Base-by-base conservation (phyloP, 1,140 invertebrate species). In the Laodelphax striatellus region DNA sequence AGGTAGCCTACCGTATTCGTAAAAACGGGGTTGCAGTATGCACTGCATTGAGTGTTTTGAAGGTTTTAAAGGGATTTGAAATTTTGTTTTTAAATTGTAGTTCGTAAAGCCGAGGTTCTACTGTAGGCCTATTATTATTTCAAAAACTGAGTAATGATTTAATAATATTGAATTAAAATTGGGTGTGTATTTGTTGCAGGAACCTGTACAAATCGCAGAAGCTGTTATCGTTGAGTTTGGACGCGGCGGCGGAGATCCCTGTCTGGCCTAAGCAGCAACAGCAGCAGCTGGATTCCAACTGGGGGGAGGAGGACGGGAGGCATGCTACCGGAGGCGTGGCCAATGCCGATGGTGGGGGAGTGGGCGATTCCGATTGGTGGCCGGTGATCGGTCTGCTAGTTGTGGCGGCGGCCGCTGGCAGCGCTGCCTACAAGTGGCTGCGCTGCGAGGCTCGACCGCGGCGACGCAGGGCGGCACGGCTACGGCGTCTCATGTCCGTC, bases 151-250 rank as follows among this genome's bases (percentile, higher is more conserved):
- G 24, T 28, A 4, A 4, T 28, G 24, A 28, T 4, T 28, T 4
- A 28, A 4, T 38, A 11, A 38, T 8, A 13, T 2, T 38, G 4
- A 28, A 28, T 28, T 38, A 11, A 38, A 11, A 13, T 2, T 38
- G 4, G 3, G 34, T 11, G 34, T 11, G 3, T 38, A 56, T 43
- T 63, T 50, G 74, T 61, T 58, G 1, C 68, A 84, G 82, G 55
- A 85, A 86, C 71, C 75, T 87, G 53, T 87, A 86, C 68, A 85
- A 87, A 68, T 79, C 83, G 3, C 85, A 87, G 66, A 86, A 85
- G 69, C 66, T 87, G 21, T 69, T 87, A 0, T 85, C 84, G 0
- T 67, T 87, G 5, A 73, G 73, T 4, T 73, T 79, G 57, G 72
- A 77, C 8, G n/a, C n/a, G n/a, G n/a, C n/a, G 64, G 73, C 24